phyloP scores from a whole-genome alignment of 2,113 vertebrate genomes.

The Odobenus rosmarus region DNA sequence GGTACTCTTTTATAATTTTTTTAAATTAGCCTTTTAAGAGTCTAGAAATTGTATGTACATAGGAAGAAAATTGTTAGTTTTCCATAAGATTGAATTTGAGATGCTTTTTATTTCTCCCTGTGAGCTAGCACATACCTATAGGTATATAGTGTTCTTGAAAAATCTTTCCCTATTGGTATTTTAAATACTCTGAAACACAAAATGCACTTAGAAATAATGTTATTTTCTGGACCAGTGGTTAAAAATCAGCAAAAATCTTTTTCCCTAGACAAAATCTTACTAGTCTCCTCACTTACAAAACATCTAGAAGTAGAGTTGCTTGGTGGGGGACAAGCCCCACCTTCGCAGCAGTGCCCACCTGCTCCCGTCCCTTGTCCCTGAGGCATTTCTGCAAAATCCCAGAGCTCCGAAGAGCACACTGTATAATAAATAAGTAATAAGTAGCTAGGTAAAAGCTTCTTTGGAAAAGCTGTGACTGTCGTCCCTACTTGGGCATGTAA shows the following conservation, averaged over 20 bases:
- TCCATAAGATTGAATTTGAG: constrained; percentile 3
- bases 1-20: background rate
- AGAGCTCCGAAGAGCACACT: background rate
- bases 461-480: background rate
- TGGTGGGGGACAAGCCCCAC: background rate
- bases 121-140: background rate
- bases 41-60: background rate
- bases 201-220: background rate
- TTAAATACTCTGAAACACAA: background rate
- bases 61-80: constrained; percentile 32
- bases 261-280: background rate
- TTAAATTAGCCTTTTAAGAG: background rate
- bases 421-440: background rate
- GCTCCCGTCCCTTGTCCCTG: background rate
- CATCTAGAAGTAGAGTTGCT: background rate
- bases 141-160: background rate
- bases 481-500: background rate
- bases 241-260: background rate
- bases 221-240: constrained; percentile 35
- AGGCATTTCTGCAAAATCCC: background rate
- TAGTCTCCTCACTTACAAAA: background rate
- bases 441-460: no score
- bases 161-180: background rate
- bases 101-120: background rate
- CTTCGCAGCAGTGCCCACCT: rapidly evolving